phyloP scores from a whole-genome alignment of 2,888 invertebrate genomes.

The Marasmarcha lunaedactyla region DNA sequence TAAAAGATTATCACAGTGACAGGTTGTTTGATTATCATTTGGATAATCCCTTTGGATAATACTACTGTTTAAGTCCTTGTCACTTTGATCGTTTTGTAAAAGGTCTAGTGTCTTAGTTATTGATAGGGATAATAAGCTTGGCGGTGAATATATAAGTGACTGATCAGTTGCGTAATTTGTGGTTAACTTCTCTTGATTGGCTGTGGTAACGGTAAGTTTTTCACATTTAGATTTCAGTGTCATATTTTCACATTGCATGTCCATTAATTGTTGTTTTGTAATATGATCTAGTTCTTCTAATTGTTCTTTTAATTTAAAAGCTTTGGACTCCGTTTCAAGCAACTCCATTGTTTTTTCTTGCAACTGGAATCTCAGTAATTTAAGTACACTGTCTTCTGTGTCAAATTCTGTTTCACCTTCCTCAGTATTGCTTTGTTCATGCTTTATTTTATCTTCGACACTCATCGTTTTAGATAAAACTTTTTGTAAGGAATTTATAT shows the following conservation, averaged over 20 bases:
- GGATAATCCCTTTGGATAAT: too few relatives aligned
- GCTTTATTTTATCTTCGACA: too few relatives aligned
- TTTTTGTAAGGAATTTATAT: too few relatives aligned
- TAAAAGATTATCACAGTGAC: neutral
- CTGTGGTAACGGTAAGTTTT: neutral
- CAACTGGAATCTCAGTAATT: slow-evolving; percentile 20
- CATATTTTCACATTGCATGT: slow-evolving; percentile 31
- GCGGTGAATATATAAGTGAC: slow-evolving; percentile 23
- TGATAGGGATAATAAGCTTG: slow-evolving; percentile 43
- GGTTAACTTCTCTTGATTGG: too few relatives aligned
- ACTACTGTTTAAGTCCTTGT: slow-evolving; percentile 8
- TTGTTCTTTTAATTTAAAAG: slow-evolving; percentile 30
- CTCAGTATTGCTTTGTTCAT: too few relatives aligned
- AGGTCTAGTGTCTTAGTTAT: slow-evolving; percentile 36
- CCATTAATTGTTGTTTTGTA: slow-evolving; percentile 31
- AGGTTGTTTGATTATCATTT: too few relatives aligned
- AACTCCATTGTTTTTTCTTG: slow-evolving; percentile 31
- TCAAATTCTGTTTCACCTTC: too few relatives aligned
- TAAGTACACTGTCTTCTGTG: too few relatives aligned
- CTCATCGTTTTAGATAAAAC: too few relatives aligned
- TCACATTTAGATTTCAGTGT: slow-evolving; percentile 22
- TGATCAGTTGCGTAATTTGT: too few relatives aligned
- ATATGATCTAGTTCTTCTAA: slow-evolving; percentile 24
- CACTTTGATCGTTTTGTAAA: slow-evolving; percentile 27
- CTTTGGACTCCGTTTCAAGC: slow-evolving; percentile 28